phyloP scores from a whole-genome alignment of 2,113 vertebrate species.

The Neolamprologus longior region DNA sequence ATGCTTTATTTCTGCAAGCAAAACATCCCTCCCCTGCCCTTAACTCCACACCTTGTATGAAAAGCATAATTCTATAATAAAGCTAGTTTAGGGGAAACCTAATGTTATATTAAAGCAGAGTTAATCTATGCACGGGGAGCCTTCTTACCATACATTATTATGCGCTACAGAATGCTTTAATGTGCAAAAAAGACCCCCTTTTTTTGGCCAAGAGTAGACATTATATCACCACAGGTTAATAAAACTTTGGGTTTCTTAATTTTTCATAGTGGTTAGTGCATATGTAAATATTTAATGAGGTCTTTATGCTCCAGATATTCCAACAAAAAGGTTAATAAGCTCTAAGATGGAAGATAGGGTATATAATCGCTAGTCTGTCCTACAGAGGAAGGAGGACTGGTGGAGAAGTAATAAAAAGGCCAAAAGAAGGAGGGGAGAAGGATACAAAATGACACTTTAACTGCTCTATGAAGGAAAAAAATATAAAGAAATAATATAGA shows the following conservation, averaged over 20 bases:
- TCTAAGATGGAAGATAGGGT: slow-evolving; percentile 58
- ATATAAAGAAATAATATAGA: not conserved
- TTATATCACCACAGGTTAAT: slow-evolving; percentile 76
- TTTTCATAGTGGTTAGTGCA: slow-evolving; percentile 72
- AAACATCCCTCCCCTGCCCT: slow-evolving; percentile 30
- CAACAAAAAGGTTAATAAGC: slow-evolving; percentile 74
- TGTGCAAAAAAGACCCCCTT: slow-evolving; percentile 59
- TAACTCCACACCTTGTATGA: slow-evolving; percentile 59
- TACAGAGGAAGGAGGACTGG: slow-evolving; percentile 24
- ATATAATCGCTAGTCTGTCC: slow-evolving; percentile 50
- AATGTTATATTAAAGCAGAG: slow-evolving; percentile 74
- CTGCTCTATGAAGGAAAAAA: not conserved
- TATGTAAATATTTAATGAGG: slow-evolving; percentile 76
- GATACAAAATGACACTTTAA: not conserved
- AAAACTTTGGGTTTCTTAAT: slow-evolving; percentile 72
- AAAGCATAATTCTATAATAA: slow-evolving; percentile 69
- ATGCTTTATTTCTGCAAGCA: slow-evolving; percentile 64
- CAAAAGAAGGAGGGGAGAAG: not conserved
- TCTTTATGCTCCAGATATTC: slow-evolving; percentile 74
- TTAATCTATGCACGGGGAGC: slow-evolving; percentile 64
- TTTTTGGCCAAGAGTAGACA: slow-evolving; percentile 59
- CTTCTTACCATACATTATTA: slow-evolving; percentile 71
- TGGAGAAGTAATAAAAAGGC: slow-evolving; percentile 23
- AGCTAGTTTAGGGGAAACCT: slow-evolving; percentile 70
- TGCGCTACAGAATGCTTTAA: slow-evolving; percentile 65